These are phyloP conservation scores for Sarcophaga subvicina DNA, from an alignment of 2,888 invertebrate species.

Conservation along the genomic window DNA sequence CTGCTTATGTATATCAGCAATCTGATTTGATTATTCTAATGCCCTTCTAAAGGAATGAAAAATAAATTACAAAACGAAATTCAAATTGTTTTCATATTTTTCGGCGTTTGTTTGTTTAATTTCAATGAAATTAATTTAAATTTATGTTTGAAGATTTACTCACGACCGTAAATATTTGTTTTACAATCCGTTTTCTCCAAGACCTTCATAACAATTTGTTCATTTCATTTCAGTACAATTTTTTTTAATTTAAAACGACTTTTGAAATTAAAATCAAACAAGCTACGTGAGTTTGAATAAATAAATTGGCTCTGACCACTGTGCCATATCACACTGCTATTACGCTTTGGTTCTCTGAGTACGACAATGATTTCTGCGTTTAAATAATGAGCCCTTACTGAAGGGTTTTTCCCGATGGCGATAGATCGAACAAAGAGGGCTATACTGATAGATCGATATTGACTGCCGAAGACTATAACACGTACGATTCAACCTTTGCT, in stretches of 20 bases:
- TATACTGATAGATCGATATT: too few relatives aligned
- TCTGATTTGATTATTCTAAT: slow-evolving; percentile 53
- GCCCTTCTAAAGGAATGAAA: slow-evolving; percentile 1
- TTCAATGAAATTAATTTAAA: slow-evolving; percentile 36
- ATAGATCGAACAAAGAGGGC: too few relatives aligned
- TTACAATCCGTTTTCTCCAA: background rate
- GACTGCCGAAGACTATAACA: too few relatives aligned
- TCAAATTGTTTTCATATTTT: background rate
- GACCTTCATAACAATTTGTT: background rate
- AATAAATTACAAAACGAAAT: background rate
- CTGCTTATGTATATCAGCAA: slow-evolving; percentile 54
- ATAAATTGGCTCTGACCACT: too few relatives aligned
- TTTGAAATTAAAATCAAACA: too few relatives aligned
- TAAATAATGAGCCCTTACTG: too few relatives aligned
- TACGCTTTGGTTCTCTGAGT: too few relatives aligned
- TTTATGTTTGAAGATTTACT: background rate
- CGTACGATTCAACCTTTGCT: too few relatives aligned
- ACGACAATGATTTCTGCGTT: too few relatives aligned
- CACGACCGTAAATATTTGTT: background rate
- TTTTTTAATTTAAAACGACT: background rate
- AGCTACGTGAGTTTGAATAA: too few relatives aligned
- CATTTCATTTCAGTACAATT: background rate
- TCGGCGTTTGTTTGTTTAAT: slow-evolving; percentile 18
- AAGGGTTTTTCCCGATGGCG: too few relatives aligned
- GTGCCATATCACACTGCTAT: too few relatives aligned